phyloP scores from a whole-genome alignment of 1,140 invertebrate genomes.

The Drosophila kurseongensis region DNA sequence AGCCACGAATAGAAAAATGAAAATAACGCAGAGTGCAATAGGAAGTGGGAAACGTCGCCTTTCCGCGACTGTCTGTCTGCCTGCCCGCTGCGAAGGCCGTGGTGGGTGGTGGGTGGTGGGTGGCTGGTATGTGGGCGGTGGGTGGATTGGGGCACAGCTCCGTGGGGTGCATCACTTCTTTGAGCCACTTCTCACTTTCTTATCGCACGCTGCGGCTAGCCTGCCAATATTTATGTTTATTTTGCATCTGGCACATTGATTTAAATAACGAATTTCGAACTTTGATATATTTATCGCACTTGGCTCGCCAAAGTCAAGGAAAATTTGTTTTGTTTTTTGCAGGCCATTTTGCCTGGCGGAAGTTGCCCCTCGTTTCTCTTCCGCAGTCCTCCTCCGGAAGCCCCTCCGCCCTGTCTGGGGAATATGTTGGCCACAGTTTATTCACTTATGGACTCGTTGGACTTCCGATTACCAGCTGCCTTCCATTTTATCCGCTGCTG shows the following conservation, averaged over 20 bases:
- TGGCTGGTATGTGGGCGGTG: background rate
- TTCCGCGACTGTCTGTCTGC: conserved; percentile 54
- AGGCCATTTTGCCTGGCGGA: conserved; percentile 46
- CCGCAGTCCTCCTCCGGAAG: conserved; percentile 14
- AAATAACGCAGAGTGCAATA: conserved; percentile 55
- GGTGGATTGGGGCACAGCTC: background rate
- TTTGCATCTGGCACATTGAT: conserved; percentile 74
- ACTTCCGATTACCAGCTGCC: conserved; percentile 64
- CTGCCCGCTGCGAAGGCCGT: conserved; percentile 15
- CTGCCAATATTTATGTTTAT: conserved; percentile 78
- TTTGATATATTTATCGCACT: conserved; percentile 74
- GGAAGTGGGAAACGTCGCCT: conserved; percentile 69
- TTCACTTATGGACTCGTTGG: conserved; percentile 72
- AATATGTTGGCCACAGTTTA: conserved; percentile 72
- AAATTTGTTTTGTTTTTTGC: conserved; percentile 59
- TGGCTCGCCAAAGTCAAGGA: conserved; percentile 48
- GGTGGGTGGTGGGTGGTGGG: background rate
- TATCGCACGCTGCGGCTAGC: conserved; percentile 55
- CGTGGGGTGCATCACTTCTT: conserved; percentile 22
- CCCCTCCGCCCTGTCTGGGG: conserved; percentile 21
- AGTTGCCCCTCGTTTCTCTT: conserved; percentile 52
- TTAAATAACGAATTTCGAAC: conserved; percentile 62
- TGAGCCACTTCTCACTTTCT: conserved; percentile 30
- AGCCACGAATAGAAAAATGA: conserved; percentile 6
- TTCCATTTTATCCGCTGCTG: conserved; percentile 16